These are phyloP conservation scores for Porites divaricata DNA, from an alignment of 92 coral and sea anemone species.

Conservation along the genomic window DNA sequence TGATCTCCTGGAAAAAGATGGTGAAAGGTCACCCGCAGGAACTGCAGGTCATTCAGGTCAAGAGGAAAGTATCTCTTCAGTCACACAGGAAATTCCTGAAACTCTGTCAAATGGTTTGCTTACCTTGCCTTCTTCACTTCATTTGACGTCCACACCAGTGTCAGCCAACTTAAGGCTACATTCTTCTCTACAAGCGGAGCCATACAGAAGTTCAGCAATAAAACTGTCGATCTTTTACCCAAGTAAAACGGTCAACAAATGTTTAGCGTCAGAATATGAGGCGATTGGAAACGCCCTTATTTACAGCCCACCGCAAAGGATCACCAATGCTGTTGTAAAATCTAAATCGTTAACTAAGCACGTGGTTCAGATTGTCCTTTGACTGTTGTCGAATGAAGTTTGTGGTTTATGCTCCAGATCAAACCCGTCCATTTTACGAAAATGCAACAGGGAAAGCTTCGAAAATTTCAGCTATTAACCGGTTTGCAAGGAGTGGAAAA, in stretches of 20 bases:
- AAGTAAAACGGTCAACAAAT: slow-evolving; percentile 43
- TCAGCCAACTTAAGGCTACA: neutral
- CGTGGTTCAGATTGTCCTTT: slow-evolving; percentile 57
- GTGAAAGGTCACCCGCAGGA: neutral
- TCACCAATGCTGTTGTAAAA: slow-evolving; percentile 55
- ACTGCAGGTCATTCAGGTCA: neutral
- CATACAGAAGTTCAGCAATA: slow-evolving; percentile 1
- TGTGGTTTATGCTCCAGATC: slow-evolving; percentile 56
- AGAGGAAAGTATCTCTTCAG: neutral
- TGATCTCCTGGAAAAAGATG: neutral
- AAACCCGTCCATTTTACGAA: slow-evolving; percentile 58
- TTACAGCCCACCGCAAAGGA: slow-evolving; percentile 46
- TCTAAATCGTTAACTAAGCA: slow-evolving; percentile 30
- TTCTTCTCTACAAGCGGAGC: neutral
- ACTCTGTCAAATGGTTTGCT: slow-evolving; percentile 6
- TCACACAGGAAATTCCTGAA: neutral
- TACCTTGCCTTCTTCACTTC: slow-evolving; percentile 5
- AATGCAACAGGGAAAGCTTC: slow-evolving; percentile 37
- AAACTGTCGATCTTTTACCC: slow-evolving; percentile 29
- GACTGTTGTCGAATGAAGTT: slow-evolving; percentile 46
- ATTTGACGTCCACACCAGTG: slow-evolving; percentile 19
- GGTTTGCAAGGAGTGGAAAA: slow-evolving; percentile 59
- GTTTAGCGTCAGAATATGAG: slow-evolving; percentile 26
- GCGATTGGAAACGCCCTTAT: slow-evolving; percentile 51
- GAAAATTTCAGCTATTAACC: slow-evolving; percentile 34